Evolutionary conservation across 2,888 invertebrate genomes (phyloP), one percentile per base, ranked within the genome.

Genomic region (Eurytoma adleriae): DNA sequence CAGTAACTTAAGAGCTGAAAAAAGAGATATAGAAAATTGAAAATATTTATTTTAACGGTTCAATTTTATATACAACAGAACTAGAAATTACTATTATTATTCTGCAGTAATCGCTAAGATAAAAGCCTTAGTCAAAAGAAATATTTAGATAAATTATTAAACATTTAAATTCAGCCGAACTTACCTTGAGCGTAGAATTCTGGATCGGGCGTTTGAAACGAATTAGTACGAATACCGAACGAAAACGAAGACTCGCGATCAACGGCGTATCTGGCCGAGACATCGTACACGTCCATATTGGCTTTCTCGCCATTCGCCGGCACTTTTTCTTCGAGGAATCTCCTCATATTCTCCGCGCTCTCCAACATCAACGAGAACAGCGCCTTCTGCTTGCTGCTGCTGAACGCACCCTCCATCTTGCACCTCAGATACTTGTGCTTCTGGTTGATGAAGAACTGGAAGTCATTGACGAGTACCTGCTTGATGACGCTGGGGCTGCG

Each of bases 341-440:
- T 82, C 1, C 79, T 83, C 82, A 88, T 83, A 4, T 83, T 83
- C 12, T 86, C 82, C 0, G 90, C 87, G 24, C 90, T 91, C 73
- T 91, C 89, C 4, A 87, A 84, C 84, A 92, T 91, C 7, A 92
- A 85, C 1, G 87, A 84, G 71, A 92, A 91, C 88, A 93, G 91
- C 62, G 85, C 88, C 84, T 92, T 93, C 52, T 93, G 86, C 85
- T 93, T 93, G 27, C 92, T 92, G 0, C 92, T 91, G 0, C 92
- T 92, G 84, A 93, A 93, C 0, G 91, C 91, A 0, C 93, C 93
- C 0, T 92, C 91, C 67, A 93, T 79, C 84, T 92, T 92, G 0
- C 88, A 84, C 56, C 93, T 88, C 10, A 92, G 83, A 18, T 86
- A 85, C 83, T 90, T 92, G 93, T 93, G 93, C 69, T 91, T 88